phyloP scores from a whole-genome alignment of 2,797 vertebrate genomes.

The Microhierax caerulescens region DNA sequence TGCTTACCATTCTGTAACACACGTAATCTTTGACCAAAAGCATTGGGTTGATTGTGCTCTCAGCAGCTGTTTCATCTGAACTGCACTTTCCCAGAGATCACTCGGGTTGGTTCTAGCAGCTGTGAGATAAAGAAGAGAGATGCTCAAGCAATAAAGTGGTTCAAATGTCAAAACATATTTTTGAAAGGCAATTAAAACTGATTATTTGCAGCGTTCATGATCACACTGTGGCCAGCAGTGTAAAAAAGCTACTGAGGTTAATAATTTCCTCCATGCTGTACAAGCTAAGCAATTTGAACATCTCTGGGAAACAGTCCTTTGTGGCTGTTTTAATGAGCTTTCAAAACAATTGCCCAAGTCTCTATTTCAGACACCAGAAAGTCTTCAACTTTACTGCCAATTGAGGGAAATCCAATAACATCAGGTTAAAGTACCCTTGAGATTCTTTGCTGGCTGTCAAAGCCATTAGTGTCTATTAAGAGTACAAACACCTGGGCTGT shows the following conservation, averaged over 20 bases:
- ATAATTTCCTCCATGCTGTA: background rate
- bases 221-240: background rate
- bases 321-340: background rate
- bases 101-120: background rate
- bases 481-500: background rate
- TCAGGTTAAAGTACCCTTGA: background rate
- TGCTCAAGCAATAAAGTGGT: background rate
- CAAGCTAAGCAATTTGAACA: background rate
- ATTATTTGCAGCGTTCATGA: background rate
- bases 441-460: background rate
- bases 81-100: background rate
- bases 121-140: background rate
- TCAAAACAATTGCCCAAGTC: background rate
- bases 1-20: background rate
- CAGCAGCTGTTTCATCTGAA: background rate
- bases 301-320: background rate
- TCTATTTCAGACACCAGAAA: background rate
- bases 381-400: background rate
- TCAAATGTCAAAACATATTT: slow-evolving; percentile 1
- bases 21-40: background rate
- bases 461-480: background rate
- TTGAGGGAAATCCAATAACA: background rate
- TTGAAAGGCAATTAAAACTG: background rate
- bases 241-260: background rate
- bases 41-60: background rate